Percentiles rank a stretch among this genome's conserved stretches.
Conservation (phyloP, 1,140 invertebrate genomes). For the Drosophila ogumai region DNA sequence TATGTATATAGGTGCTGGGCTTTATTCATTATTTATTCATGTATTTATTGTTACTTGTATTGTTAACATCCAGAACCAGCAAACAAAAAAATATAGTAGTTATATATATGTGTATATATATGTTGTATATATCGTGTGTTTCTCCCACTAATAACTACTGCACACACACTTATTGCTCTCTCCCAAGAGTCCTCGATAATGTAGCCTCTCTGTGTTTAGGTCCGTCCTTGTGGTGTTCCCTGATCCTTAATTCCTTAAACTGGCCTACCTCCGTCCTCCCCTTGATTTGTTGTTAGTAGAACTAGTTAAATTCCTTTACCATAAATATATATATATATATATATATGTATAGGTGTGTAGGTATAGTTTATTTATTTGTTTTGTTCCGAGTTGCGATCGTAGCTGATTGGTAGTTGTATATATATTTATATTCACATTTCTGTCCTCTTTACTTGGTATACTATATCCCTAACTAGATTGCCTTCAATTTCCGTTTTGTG, state of each 20-base stretch:
- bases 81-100: slow-evolving; percentile 43
- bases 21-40: not conserved
- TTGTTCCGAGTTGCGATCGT: slow-evolving; percentile 3
- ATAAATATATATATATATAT: slow-evolving; percentile 43
- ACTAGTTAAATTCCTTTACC: slow-evolving; percentile 74
- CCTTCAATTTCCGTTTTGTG: slow-evolving; percentile 71
- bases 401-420: slow-evolving; percentile 3
- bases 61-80: slow-evolving; percentile 49
- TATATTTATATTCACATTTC: slow-evolving; percentile 12
- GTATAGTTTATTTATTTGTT: slow-evolving; percentile 14
- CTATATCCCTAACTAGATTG: slow-evolving; percentile 82
- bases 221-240: slow-evolving; percentile 55
- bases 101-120: slow-evolving; percentile 35
- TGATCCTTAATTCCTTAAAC: slow-evolving; percentile 75
- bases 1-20: slow-evolving; percentile 31
- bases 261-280: slow-evolving; percentile 8
- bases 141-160: not conserved
- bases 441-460: slow-evolving; percentile 10
- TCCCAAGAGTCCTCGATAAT: slow-evolving; percentile 25
- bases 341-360: slow-evolving; percentile 7
- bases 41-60: slow-evolving; percentile 1
- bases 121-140: not conserved
- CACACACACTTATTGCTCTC: slow-evolving; percentile 64
- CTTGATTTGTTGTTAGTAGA: slow-evolving; percentile 35
- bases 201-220: not conserved